These are phyloP conservation scores for Eulemur mongoz DNA, from an alignment of 2,797 vertebrate genomes.

Conservation along the genomic window DNA sequence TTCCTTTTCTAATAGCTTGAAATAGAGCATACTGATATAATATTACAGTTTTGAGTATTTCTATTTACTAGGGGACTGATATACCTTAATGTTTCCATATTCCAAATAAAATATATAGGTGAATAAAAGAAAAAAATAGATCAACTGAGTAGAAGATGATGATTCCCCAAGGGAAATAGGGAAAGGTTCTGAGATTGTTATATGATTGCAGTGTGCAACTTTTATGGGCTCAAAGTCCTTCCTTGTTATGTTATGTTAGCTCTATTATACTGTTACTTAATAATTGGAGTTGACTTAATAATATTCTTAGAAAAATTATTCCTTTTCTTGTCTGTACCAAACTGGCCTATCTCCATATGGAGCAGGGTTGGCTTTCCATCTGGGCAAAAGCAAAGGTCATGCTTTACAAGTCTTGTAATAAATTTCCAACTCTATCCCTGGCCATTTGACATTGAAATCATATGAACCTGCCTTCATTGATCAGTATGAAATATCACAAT, in stretches of 20 bases:
- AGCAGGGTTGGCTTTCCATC: not conserved
- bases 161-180: not conserved
- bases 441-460: not conserved
- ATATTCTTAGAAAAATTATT: not conserved
- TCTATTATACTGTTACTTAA: not conserved
- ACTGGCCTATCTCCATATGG: not conserved
- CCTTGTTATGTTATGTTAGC: not conserved
- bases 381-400: not conserved
- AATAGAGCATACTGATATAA: not conserved
- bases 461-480: not conserved
- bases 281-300: not conserved
- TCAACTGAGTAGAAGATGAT: not conserved
- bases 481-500: not conserved
- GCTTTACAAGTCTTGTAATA: not conserved
- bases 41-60: not conserved
- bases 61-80: not conserved
- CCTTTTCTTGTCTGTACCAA: not conserved
- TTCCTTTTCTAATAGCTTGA: not conserved
- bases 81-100: not conserved
- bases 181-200: not conserved
- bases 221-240: too few relatives aligned
- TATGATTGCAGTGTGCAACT: not conserved
- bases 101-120: not conserved
- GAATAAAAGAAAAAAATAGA: not conserved
- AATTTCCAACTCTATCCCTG: not conserved